phyloP scores from a whole-genome alignment of 2,113 vertebrate genomes.

The Paedocypris sp. region DNA sequence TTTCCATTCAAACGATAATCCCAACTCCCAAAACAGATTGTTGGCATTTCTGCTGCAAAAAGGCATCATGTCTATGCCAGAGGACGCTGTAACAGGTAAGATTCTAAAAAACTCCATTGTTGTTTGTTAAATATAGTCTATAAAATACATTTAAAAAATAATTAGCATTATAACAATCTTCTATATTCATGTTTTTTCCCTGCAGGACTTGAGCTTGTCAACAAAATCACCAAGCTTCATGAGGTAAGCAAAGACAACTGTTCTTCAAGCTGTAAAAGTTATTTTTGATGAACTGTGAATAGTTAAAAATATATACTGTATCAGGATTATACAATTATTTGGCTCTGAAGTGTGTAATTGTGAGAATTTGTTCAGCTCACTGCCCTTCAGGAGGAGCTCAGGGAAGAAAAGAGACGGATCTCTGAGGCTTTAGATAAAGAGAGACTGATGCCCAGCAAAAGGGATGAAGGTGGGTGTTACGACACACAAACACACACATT shows the following conservation, averaged over 20 bases:
- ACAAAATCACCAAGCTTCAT: constrained; percentile 48
- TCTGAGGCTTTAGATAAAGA: constrained; percentile 41
- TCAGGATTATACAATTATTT: no score
- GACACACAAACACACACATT: no score
- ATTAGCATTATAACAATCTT: no score
- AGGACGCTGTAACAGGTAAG: constrained; percentile 47
- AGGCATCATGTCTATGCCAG: constrained; percentile 44
- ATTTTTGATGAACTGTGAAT: no score
- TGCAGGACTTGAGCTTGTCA: constrained; percentile 47
- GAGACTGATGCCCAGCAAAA: constrained; percentile 46
- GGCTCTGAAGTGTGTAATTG: no score
- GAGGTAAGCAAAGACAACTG: no score
- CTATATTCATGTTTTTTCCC: no score
- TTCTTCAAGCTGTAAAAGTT: no score
- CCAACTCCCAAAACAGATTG: constrained; percentile 49
- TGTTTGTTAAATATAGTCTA: no score
- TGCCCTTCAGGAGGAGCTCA: constrained; percentile 46
- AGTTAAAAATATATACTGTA: no score
- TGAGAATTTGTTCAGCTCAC: constrained; percentile 41
- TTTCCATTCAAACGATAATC: constrained; percentile 43
- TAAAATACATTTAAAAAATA: no score
- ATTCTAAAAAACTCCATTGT: no score
- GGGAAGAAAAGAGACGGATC: constrained; percentile 47
- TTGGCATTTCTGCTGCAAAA: constrained; percentile 52
- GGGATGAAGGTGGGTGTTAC: constrained; percentile 49